Conservation (phyloP, 2,113 vertebrate genomes). For the Pipra filicauda region DNA sequence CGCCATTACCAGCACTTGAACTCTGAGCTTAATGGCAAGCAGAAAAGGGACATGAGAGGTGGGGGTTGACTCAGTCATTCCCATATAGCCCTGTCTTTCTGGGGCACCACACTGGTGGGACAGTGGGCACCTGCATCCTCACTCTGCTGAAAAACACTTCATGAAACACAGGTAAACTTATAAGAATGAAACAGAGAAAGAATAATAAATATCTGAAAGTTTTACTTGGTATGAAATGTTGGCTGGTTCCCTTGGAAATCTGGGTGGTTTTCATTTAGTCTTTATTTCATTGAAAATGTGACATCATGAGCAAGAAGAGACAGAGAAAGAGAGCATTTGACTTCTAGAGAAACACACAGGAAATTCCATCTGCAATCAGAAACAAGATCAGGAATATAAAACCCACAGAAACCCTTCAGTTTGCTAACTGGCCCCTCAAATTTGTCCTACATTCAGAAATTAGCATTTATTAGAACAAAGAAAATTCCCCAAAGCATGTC, state of each 20-base stretch:
- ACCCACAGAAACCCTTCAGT: not conserved
- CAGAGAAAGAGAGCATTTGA: accelerated
- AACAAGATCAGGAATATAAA: not conserved
- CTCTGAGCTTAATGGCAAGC: not conserved
- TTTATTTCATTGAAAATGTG: not conserved
- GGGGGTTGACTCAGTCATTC: not conserved
- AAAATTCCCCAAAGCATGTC: not conserved
- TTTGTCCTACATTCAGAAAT: not conserved
- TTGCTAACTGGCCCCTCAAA: not conserved
- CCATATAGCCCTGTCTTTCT: accelerated
- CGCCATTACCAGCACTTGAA: not conserved
- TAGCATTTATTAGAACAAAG: not conserved
- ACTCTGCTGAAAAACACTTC: not conserved
- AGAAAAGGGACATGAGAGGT: not conserved
- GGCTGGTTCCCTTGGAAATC: not conserved
- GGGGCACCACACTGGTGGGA: not conserved
- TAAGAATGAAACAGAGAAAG: not conserved
- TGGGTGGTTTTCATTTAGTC: not conserved
- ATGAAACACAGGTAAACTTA: not conserved
- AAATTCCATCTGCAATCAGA: not conserved
- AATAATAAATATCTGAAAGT: not conserved
- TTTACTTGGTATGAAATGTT: not conserved
- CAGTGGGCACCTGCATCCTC: not conserved
- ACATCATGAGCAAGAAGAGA: not conserved
- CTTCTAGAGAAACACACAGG: not conserved